Percentiles rank a stretch among this genome's conserved stretches.
Evolutionary conservation across 2,888 invertebrate species (phyloP).

Genomic region (Nasonovia ribisnigri): DNA sequence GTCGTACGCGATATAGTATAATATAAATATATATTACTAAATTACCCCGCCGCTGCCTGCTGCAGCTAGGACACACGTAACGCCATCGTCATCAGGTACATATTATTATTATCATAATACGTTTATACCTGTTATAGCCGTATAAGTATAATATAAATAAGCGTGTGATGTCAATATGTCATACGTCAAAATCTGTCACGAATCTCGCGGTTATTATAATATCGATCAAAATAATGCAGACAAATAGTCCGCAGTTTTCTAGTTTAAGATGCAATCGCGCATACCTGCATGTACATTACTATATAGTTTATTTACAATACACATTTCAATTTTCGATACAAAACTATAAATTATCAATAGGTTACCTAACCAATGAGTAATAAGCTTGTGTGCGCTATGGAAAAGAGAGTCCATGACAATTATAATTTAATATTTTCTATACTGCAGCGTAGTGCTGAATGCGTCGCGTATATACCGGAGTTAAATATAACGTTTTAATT

Average conservation of each 20-base stretch:
- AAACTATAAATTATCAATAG: neutral
- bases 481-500: neutral
- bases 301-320: too few relatives aligned
- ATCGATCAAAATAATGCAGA: neutral
- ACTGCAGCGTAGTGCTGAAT: neutral
- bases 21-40: conserved; percentile 14
- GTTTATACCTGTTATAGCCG: neutral
- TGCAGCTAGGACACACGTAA: neutral
- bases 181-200: neutral
- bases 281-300: neutral
- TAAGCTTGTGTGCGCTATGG: neutral
- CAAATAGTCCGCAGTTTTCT: neutral
- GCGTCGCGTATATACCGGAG: neutral
- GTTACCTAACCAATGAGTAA: neutral
- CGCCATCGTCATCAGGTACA: neutral
- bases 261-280: neutral
- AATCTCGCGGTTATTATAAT: neutral
- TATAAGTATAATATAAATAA: neutral
- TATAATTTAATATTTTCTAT: neutral
- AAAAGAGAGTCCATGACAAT: neutral
- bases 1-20: neutral
- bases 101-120: neutral
- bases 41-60: neutral
- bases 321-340: neutral
- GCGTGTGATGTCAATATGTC: neutral